Evolutionary conservation across 2,113 vertebrate species (phyloP), one percentile per base, ranked within the genome.

Genomic region (Elachura formosa): DNA sequence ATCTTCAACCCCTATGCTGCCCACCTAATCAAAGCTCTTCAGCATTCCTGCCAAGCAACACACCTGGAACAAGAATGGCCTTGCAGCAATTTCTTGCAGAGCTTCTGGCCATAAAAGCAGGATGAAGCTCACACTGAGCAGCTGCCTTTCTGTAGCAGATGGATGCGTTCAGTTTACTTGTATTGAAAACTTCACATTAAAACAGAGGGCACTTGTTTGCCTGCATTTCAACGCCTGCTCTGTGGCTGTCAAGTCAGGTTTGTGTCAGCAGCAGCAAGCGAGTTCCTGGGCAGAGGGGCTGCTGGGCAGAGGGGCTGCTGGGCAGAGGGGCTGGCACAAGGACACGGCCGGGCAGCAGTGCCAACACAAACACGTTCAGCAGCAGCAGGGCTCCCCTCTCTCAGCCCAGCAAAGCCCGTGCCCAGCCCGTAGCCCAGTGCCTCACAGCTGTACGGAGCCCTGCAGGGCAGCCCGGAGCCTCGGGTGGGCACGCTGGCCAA

Each of bases 361-460:
- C 90, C 95, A 87, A 52, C 14, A 26, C 74, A 79, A 95, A 87
- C 84, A 80, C n/a, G 14, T 0, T 2, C 4, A 74, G 54, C 36
- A 52, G 84, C 64, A 75, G 84, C 82, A 63, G 29, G 49, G 22
- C 46, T 26, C 41, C 77, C 84, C 58, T 59, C 7, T 45, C 26
- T n/a, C 40, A 36, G 10, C 11, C 17, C 2, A 0, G 61, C 1
- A 5, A 33, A 46, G 34, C 36, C 40, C 21, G 18, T 14, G 4
- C 1, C 46, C 18, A 9, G 5, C 0, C 29, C 26, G n/a, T n/a
- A 38, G 52, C 29, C 0, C 34, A 10, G 45, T n/a, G n/a, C n/a
- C n/a, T n/a, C n/a, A n/a, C n/a, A n/a, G 19, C 61, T 26, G 8
- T 0, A 31, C 29, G 33, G 21, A 85, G 46, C 25, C 25, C 41